These are phyloP conservation scores for Serripes groenlandicus DNA, from an alignment of 2,888 invertebrate species.

Conservation along the genomic window DNA sequence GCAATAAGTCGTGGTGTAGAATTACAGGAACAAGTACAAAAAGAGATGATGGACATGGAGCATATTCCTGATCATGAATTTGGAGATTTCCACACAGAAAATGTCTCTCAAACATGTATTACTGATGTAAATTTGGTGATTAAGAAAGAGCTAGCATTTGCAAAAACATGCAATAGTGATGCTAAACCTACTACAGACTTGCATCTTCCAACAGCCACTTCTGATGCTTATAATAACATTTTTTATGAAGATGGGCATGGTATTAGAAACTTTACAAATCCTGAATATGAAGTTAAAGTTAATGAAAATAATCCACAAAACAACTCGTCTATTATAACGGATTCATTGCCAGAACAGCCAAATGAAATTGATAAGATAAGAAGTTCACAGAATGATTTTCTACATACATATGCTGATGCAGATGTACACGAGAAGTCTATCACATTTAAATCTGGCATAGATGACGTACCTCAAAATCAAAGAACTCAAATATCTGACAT, in stretches of 20 bases:
- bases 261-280: neutral
- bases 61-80: neutral
- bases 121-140: slow-evolving; percentile 5
- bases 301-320: neutral
- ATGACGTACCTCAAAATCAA: neutral
- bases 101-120: neutral
- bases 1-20: slow-evolving; percentile 59
- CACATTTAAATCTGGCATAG: neutral
- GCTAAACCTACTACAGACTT: neutral
- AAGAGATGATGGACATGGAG: slow-evolving; percentile 38
- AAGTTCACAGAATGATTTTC: neutral
- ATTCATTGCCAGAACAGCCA: neutral
- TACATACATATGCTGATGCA: neutral
- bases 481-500: neutral
- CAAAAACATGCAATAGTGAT: neutral
- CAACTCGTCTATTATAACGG: too few species aligned
- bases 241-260: slow-evolving; percentile 1
- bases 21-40: slow-evolving; percentile 50
- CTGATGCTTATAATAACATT: slow-evolving; percentile 1
- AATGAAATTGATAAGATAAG: neutral
- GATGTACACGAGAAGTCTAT: neutral
- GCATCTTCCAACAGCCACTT: neutral
- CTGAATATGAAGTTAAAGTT: neutral
- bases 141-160: neutral
- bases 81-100: neutral